These are phyloP conservation scores for Bellardia bayeri DNA, from an alignment of 2,888 invertebrate genomes.

Conservation along the genomic window DNA sequence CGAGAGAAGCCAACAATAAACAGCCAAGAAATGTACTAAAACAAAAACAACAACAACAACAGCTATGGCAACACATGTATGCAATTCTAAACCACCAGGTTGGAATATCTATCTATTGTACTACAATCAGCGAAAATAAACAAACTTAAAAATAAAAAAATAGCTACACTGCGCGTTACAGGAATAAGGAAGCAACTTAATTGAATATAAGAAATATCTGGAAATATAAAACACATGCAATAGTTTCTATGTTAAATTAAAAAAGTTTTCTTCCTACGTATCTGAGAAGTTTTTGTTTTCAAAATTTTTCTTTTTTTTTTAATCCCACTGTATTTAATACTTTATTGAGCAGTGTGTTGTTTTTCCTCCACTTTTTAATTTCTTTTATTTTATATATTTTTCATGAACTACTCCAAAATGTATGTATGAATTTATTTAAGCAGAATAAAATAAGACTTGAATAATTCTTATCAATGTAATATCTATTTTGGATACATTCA, in stretches of 20 bases:
- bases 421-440: slow-evolving; percentile 34
- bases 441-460: slow-evolving; percentile 37
- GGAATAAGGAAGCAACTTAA: slow-evolving; percentile 20
- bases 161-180: slow-evolving; percentile 21
- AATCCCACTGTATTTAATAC: slow-evolving; percentile 26
- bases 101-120: slow-evolving; percentile 54
- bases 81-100: slow-evolving; percentile 65
- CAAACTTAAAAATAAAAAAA: slow-evolving; percentile 36
- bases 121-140: slow-evolving; percentile 51
- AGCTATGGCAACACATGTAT: slow-evolving; percentile 20
- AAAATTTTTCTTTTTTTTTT: neutral
- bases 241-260: no score
- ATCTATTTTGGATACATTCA: slow-evolving; percentile 82
- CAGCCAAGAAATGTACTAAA: slow-evolving; percentile 28
- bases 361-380: slow-evolving; percentile 24
- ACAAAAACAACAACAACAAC: slow-evolving; percentile 22
- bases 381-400: slow-evolving; percentile 32
- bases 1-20: slow-evolving; percentile 32
- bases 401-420: slow-evolving; percentile 54
- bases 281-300: no score
- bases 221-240: no score
- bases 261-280: no score
- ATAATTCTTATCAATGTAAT: slow-evolving; percentile 80
- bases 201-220: no score
- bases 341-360: slow-evolving; percentile 6